Base-by-base conservation (phyloP, 1,140 invertebrate species). In the Hetaerina americana region DNA sequence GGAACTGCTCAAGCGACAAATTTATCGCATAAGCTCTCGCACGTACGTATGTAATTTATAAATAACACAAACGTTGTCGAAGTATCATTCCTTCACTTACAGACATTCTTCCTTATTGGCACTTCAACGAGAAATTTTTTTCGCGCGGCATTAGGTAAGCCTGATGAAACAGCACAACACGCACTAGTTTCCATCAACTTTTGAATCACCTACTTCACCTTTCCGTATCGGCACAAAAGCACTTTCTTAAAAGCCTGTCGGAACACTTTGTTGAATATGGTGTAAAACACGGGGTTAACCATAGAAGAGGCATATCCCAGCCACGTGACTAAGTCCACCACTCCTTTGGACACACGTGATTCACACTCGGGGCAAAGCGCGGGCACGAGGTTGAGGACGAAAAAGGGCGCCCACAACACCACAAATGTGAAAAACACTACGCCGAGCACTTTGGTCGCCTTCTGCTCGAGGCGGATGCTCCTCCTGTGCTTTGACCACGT, bases 361-460 rank as follows among this genome's bases (percentile, higher is more conserved):
- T 92, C 91, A 78, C 92, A 94, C 71, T 90, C 86, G 0, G 85
- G 85, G 77, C 92, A 94, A 5, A 94, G 81, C 0, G 88, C 89
- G 5, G 91, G 90, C 71, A 94, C 81, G 70, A 95, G 82, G 77
- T 96, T 97, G 1, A 94, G 82, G 0, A 94, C 89, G 81, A 97
- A 97, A 82, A 97, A 97, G 0, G 94, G 94, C 0, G 93, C 90
- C 95, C 95, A 97, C 8, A 96, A 85, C 15, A 96, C 88, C 0
- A 96, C 94, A 79, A 97, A 97, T 0, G 93, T 94, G 78, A 95
- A 94, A 81, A 96, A 97, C 0, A 97, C 93, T 0, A 96, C 90
- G 0, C 94, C 94, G 5, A 96, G 81, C 0, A 96, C 94, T 82
- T 96, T 95, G n/a, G 93, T 96, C 0, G 94, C 94, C 79, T 96